These are phyloP conservation scores for Myotis daubentonii DNA, from an alignment of 2,797 vertebrate species.

Conservation along the genomic window DNA sequence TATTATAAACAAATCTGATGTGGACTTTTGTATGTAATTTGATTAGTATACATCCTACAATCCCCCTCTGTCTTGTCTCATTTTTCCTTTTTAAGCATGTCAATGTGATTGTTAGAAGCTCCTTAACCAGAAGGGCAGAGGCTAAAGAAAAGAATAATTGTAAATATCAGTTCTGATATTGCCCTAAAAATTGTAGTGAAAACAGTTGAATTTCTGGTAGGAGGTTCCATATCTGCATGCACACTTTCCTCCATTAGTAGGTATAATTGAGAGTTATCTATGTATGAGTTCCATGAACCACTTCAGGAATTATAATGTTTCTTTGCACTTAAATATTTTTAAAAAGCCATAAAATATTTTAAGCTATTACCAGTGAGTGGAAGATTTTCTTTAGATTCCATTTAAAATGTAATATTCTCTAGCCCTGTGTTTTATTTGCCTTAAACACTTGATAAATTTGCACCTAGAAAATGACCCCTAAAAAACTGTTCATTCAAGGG, in stretches of 20 bases:
- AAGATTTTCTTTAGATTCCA: slow-evolving; percentile 28
- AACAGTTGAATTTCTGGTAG: background rate
- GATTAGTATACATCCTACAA: background rate
- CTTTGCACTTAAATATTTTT: slow-evolving; percentile 16
- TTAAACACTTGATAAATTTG: background rate
- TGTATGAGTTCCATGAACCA: slow-evolving; percentile 1
- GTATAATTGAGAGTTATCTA: background rate
- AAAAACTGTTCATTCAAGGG: background rate
- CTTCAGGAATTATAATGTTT: background rate
- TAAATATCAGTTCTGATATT: background rate
- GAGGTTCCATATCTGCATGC: background rate
- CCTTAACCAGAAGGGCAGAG: background rate
- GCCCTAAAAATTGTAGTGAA: slow-evolving; percentile 37
- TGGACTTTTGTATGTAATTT: background rate
- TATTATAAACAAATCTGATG: background rate
- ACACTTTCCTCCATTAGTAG: background rate
- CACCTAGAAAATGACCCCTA: slow-evolving; percentile 24
- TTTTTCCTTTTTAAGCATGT: background rate
- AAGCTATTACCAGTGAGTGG: background rate
- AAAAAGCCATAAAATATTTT: background rate
- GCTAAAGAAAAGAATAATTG: slow-evolving; percentile 17
- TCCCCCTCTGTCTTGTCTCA: background rate
- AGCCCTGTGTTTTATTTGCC: background rate
- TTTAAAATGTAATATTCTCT: background rate
- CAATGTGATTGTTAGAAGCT: background rate